Base-by-base conservation (phyloP, 2,888 invertebrate genomes). In the Hybos culiciformis region DNA sequence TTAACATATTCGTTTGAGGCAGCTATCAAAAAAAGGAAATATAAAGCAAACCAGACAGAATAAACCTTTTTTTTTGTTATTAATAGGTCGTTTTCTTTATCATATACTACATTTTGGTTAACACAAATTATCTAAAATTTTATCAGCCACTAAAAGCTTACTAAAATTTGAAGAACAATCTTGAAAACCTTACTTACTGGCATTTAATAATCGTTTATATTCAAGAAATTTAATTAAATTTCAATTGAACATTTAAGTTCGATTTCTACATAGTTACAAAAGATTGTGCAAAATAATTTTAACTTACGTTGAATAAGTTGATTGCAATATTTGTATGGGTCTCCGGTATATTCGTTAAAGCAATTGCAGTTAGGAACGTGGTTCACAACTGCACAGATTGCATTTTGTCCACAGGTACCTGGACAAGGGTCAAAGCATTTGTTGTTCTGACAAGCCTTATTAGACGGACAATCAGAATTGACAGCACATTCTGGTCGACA, bases 401-500 rank as follows among this genome's bases (percentile, higher is more conserved):
- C 80, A 54, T 82, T 80, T 50, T 74, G 70, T 5, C 82, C 83
- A 57, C 86, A 86, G 23, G 77, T 77, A 51, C 83, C 83, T 8
- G 80, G 80, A 54, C 85, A 86, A 18, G 85, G 85, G 65, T 86
- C 80, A 55, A 72, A 69, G 59, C 85, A 86, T 65, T 80, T 82
- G 51, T 78, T 78, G 52, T 73, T 74, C 6, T 80, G 67, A 54
- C 84, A 84, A 14, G 82, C 80, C 54, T 70, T 74, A 53, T 78
- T 75, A 32, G 75, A 75, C 3, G 79, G 68, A 61, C 84, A 84
- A 56, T 83, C 83, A 1, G 77, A 73, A 61, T 80, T 80, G 5
- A 78, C 58, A 1, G 75, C 70, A 62, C 83, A 84, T 66, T 83
- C 83, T 4, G 82, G 82, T 53, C 81, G 71, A 55, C 83, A 84